Base-by-base conservation (phyloP, 2,113 vertebrate genomes). In the Chunga burmeisteri region DNA sequence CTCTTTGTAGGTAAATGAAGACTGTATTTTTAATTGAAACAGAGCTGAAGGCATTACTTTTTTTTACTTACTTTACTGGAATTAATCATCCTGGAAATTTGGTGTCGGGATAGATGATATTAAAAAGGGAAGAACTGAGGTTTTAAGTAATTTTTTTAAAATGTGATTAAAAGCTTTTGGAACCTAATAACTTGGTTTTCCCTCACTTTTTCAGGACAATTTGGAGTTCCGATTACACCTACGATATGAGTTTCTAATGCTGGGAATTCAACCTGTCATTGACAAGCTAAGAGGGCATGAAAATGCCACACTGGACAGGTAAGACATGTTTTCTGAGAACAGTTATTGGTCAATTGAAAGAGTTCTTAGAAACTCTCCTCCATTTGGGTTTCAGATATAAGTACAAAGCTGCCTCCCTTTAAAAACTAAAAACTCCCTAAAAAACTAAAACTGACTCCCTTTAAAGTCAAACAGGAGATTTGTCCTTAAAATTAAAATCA, bases 181-280 rank as follows among this genome's bases (percentile, higher is more conserved):
- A 95, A 67, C 32, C 4, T 7, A 72, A 5, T 80, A 52, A 47
- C 30, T 73, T 97, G 13, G 8, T n/a, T 85, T 65, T 2, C 7
- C 13, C 12, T 3, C 11, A 19, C 34, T 58, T 74, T 87, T 79
- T 40, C 95, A 99, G 99, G 99, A 99, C 95, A 99, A 99, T 95
- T 98, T 99, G 86, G 99, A 99, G 96, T 99, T 99, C 90, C 99
- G 99, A 72, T 98, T 99, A 58, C 99, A 99, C 83, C 98, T 99
- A 30, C 98, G 99, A 95, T 99, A 99, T 25, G 99, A 99, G 96
- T 99, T 99, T 96, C 97, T 99, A 91, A 99, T 99, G 99, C 96
- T 99, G 97, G 99, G 99, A 92, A 99, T 99, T 96, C 99, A 99
- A 65, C 99, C 99, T 0, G 98, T 99, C 86, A 99, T 99, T 80